A percentile compares a stretch with the other conserved stretches of the same genome.
Evolutionary conservation across 2,888 invertebrate genomes (phyloP).

Genomic region (Amiota minor): DNA sequence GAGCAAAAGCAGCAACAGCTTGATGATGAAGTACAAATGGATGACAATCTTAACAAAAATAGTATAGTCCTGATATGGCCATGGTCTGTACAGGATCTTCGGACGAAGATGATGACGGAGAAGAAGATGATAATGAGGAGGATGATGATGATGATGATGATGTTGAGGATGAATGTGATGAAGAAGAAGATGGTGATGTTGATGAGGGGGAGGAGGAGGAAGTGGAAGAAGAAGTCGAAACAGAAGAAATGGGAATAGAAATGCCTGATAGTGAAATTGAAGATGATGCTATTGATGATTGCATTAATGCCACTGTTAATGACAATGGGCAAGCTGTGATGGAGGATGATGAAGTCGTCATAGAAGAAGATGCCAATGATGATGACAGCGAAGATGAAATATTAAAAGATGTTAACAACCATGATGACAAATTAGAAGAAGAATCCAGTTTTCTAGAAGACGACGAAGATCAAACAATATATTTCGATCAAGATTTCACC

Average conservation of each 20-base stretch:
- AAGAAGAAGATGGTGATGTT: background rate
- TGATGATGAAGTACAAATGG: slow-evolving; percentile 3
- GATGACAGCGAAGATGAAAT: slow-evolving; percentile 31
- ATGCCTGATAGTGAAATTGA: slow-evolving; percentile 19
- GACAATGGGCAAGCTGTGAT: background rate
- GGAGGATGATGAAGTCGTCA: slow-evolving; percentile 34
- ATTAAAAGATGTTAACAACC: slow-evolving; percentile 1
- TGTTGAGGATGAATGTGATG: slow-evolving; percentile 43
- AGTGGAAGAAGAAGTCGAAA: slow-evolving; percentile 43
- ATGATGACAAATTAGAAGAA: slow-evolving; percentile 28
- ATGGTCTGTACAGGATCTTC: slow-evolving; percentile 48
- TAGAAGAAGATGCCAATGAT: slow-evolving; percentile 31
- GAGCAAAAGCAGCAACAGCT: background rate
- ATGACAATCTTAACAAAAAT: background rate
- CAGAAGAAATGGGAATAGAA: slow-evolving; percentile 8
- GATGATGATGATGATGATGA: slow-evolving; percentile 56
- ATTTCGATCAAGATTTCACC: slow-evolving; percentile 41
- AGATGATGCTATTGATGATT: slow-evolving; percentile 17
- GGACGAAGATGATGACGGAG: background rate
- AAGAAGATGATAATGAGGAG: background rate
- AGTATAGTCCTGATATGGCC: slow-evolving; percentile 1
- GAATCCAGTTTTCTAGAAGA: background rate
- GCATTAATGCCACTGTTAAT: slow-evolving; percentile 1
- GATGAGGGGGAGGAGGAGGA: slow-evolving; percentile 57
- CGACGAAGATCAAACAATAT: slow-evolving; percentile 33